These are phyloP conservation scores for Ornithoptera priamus DNA, from an alignment of 2,888 invertebrate species.

Conservation along the genomic window DNA sequence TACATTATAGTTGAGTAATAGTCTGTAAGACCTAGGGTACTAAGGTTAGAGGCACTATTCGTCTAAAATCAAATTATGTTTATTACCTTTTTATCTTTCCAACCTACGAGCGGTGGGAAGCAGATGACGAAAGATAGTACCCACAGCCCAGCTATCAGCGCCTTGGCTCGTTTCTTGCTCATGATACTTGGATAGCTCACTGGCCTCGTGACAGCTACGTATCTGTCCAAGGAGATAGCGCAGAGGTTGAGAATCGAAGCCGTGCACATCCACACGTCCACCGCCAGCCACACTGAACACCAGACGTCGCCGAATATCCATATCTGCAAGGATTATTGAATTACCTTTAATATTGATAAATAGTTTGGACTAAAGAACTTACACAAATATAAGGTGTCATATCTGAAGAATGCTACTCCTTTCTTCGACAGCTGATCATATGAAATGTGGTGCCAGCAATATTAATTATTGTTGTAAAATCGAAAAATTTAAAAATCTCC, in stretches of 20 bases:
- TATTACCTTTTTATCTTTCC: conserved; percentile 84
- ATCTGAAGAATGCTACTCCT: too few relatives aligned
- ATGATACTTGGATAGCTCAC: conserved; percentile 96
- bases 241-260: conserved; percentile 97
- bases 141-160: conserved; percentile 95
- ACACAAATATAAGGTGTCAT: too few relatives aligned
- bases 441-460: too few relatives aligned
- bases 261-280: conserved; percentile 99
- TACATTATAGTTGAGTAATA: neutral
- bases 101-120: conserved; percentile 96
- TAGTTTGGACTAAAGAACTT: too few relatives aligned
- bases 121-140: conserved; percentile 97
- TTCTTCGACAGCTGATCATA: too few relatives aligned
- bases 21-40: neutral
- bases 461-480: too few relatives aligned
- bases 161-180: conserved; percentile 91
- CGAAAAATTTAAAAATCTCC: too few relatives aligned
- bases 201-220: conserved; percentile 97
- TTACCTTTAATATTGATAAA: too few relatives aligned
- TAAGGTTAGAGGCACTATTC: neutral
- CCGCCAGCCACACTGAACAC: conserved; percentile 98
- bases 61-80: neutral
- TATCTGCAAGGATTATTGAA: conserved; percentile 77
- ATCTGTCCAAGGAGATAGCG: conserved; percentile 96
- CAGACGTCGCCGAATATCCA: conserved; percentile 98